phyloP scores from a whole-genome alignment of 2,888 invertebrate genomes.

The Nematopogon swammerdamellus region DNA sequence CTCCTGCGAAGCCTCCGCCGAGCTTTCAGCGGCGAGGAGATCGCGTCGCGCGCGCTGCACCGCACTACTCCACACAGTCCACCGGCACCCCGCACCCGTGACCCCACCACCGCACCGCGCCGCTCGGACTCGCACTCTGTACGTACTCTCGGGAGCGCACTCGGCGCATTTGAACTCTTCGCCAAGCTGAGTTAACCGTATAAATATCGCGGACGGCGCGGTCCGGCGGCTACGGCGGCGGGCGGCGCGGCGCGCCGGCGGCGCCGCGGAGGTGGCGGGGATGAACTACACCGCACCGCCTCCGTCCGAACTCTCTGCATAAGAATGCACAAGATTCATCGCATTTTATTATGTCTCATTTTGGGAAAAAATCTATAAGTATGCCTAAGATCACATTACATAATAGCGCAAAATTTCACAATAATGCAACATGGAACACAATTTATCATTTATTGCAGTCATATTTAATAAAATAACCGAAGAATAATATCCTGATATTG shows the following conservation, averaged over 20 bases:
- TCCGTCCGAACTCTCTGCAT: too few species aligned
- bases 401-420: too few species aligned
- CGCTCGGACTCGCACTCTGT: slow-evolving; percentile 35
- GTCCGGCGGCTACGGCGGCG: too few species aligned
- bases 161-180: slow-evolving; percentile 54
- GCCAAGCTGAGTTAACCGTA: slow-evolving; percentile 49
- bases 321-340: too few species aligned
- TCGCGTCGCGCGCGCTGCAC: slow-evolving; percentile 43
- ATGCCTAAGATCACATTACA: too few species aligned
- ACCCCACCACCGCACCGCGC: slow-evolving; percentile 13
- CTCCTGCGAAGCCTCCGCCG: slow-evolving; percentile 44
- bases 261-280: not conserved
- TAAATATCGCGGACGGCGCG: slow-evolving; percentile 53
- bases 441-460: too few species aligned
- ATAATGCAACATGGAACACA: too few species aligned
- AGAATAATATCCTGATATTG: too few species aligned
- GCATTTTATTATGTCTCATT: too few species aligned
- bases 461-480: too few species aligned
- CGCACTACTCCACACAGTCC: slow-evolving; percentile 50
- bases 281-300: too few species aligned
- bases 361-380: too few species aligned
- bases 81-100: not conserved
- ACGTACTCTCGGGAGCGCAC: slow-evolving; percentile 48
- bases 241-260: slow-evolving; percentile 11
- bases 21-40: slow-evolving; percentile 53